A percentile compares a stretch with the other conserved stretches of the same genome.
These are phyloP conservation scores for Thalpophila matura DNA, from an alignment of 2,888 invertebrate genomes.

Conservation along the genomic window DNA sequence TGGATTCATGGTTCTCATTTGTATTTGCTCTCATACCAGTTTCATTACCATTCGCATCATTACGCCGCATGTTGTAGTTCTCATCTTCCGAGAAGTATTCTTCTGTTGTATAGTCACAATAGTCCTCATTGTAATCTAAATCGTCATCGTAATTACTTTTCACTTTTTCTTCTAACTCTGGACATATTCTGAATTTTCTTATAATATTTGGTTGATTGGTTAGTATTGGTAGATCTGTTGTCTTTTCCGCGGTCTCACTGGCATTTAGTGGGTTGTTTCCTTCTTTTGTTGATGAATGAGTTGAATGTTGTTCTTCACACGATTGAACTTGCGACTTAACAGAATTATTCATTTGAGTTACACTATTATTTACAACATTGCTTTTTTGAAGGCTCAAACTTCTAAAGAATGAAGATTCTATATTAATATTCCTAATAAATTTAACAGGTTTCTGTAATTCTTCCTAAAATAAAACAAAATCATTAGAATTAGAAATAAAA, in stretches of 20 bases:
- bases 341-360: background rate
- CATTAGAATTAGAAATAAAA: background rate
- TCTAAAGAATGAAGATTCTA: slow-evolving; percentile 22
- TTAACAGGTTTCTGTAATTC: slow-evolving; percentile 18
- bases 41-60: slow-evolving; percentile 30
- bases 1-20: slow-evolving; percentile 17
- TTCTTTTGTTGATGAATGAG: background rate
- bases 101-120: slow-evolving; percentile 44
- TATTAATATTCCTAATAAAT: slow-evolving; percentile 38
- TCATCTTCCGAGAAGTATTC: slow-evolving; percentile 20
- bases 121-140: slow-evolving; percentile 55
- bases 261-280: background rate
- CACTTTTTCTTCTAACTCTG: slow-evolving; percentile 64
- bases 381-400: slow-evolving; percentile 19
- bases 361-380: background rate
- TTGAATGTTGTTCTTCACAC: background rate
- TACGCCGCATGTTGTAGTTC: slow-evolving; percentile 10
- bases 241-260: background rate
- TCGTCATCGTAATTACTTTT: slow-evolving; percentile 26
- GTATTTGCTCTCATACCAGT: slow-evolving; percentile 11
- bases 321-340: background rate
- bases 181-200: slow-evolving; percentile 69
- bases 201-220: slow-evolving; percentile 65
- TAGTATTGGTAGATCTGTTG: slow-evolving; percentile 5
- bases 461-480: slow-evolving; percentile 21